Conservation (phyloP, 1,140 invertebrate genomes). For the Mylabris phalerata region DNA sequence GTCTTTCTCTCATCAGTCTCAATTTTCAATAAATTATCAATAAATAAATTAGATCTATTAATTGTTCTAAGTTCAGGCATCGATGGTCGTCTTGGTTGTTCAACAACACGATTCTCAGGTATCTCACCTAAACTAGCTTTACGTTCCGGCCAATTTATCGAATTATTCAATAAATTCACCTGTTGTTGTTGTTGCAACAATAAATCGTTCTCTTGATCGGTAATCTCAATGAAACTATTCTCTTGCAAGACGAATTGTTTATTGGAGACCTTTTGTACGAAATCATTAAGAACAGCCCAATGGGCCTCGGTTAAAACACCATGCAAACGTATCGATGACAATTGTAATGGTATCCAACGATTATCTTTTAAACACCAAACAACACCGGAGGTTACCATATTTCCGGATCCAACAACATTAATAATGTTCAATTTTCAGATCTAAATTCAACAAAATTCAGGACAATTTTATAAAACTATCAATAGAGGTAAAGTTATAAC, state of each 20-base stretch:
- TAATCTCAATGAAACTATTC: slow-evolving; percentile 39
- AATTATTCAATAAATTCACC: slow-evolving; percentile 13
- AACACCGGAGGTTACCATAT: slow-evolving; percentile 33
- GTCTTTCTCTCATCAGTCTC: slow-evolving; percentile 30
- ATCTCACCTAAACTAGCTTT: slow-evolving; percentile 33
- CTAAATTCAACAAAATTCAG: too few relatives aligned
- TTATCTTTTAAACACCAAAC: slow-evolving; percentile 59
- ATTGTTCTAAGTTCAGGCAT: slow-evolving; percentile 32
- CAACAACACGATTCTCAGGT: slow-evolving; percentile 31
- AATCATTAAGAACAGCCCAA: slow-evolving; percentile 53
- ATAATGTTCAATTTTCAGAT: too few relatives aligned
- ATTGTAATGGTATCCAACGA: slow-evolving; percentile 54
- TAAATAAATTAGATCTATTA: slow-evolving; percentile 35
- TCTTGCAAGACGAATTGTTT: slow-evolving; percentile 51
- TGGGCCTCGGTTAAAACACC: slow-evolving; percentile 54
- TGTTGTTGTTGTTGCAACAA: slow-evolving; percentile 22
- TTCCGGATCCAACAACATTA: neutral
- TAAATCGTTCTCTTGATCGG: slow-evolving; percentile 37
- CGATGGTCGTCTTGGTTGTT: slow-evolving; percentile 29
- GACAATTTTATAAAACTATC: too few relatives aligned
- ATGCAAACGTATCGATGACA: slow-evolving; percentile 55
- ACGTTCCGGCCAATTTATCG: slow-evolving; percentile 29
- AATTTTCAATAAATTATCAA: slow-evolving; percentile 35
- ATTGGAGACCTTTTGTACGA: slow-evolving; percentile 52
- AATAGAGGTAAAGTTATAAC: too few relatives aligned